Conservation (phyloP, 1,140 invertebrate genomes). For the Geopemphigus sp. region DNA sequence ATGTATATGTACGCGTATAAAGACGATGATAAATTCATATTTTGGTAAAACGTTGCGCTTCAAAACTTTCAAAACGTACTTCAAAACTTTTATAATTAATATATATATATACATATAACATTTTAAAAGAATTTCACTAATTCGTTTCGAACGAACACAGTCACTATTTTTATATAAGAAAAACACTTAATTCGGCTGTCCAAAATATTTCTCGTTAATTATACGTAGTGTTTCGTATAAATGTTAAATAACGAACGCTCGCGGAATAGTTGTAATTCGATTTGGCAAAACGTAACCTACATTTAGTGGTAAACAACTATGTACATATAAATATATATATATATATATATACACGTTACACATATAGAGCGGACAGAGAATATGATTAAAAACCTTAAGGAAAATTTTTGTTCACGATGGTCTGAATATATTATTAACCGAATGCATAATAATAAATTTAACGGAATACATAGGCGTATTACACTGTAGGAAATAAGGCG, state of each 20-base stretch:
- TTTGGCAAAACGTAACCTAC: not conserved
- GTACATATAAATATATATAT: no score
- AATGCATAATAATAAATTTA: not conserved
- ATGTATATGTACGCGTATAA: no score
- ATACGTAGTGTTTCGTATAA: not conserved
- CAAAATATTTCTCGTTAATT: not conserved
- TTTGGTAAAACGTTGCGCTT: no score
- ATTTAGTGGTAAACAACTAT: not conserved
- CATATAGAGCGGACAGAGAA: not conserved
- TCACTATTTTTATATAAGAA: not conserved
- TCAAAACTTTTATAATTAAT: no score
- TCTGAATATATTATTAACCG: no score
- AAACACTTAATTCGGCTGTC: not conserved
- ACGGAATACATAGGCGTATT: not conserved
- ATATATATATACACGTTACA: no score
- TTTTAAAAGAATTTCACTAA: not conserved
- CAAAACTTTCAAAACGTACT: no score
- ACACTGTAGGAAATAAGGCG: not conserved
- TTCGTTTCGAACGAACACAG: not conserved
- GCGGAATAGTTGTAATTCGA: conserved; percentile 9
- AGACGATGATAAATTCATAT: no score
- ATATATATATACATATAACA: no score
- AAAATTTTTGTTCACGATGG: no score
- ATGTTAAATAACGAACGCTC: not conserved
- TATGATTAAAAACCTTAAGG: not conserved